phyloP scores from a whole-genome alignment of 23 tunicate genomes.

The Ascidia mentula region DNA sequence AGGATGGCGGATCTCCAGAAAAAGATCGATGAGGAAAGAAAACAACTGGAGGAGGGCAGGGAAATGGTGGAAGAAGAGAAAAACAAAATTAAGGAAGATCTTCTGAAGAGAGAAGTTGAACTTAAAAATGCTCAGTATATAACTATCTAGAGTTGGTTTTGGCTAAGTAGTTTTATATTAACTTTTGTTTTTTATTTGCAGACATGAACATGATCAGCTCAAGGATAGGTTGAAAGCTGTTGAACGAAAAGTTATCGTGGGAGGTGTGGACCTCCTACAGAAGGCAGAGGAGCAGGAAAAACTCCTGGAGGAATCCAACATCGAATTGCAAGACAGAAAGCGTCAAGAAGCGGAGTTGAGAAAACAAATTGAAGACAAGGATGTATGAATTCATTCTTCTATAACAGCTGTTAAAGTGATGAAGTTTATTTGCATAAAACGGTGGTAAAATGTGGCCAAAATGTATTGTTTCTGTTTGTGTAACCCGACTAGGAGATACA shows the following conservation, averaged over 20 bases:
- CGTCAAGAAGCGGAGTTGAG: conserved; percentile 71
- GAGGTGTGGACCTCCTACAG: conserved; percentile 92
- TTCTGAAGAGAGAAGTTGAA: conserved; percentile 70
- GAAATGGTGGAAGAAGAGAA: conserved; percentile 95
- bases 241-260: conserved; percentile 87
- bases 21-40: conserved; percentile 74
- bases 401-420: no score
- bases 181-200: neutral
- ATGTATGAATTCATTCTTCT: no score
- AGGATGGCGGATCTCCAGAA: conserved; percentile 66
- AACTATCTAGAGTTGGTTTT: neutral
- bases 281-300: conserved; percentile 98
- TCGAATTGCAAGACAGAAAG: conserved; percentile 70
- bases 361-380: conserved; percentile 87
- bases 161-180: neutral
- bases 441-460: no score
- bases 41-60: conserved; percentile 71
- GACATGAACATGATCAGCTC: conserved; percentile 86
- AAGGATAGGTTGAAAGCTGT: conserved; percentile 67
- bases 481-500: neutral
- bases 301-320: conserved; percentile 86
- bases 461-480: no score
- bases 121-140: conserved; percentile 60
- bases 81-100: conserved; percentile 61
- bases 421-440: no score